Conservation (phyloP, 2,888 invertebrate species). For the Megalurothrips usitatus region DNA sequence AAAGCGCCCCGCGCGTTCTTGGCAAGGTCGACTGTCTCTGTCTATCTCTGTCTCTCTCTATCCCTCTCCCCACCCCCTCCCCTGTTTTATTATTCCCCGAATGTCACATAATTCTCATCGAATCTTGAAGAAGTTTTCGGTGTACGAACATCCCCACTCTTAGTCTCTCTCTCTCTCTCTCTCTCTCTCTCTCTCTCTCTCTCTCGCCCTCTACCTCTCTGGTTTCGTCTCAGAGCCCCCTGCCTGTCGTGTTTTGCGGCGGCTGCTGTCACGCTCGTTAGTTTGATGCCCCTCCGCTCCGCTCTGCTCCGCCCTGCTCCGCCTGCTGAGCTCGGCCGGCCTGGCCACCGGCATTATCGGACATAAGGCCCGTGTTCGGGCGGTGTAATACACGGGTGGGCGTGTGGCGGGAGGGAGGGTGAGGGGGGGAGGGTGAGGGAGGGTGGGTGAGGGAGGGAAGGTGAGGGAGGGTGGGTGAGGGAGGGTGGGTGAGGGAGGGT, state of each 20-base stretch:
- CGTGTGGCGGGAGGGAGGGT: background rate
- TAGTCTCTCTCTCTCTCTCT: background rate
- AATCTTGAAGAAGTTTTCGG: no score
- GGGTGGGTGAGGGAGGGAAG: background rate
- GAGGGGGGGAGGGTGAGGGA: background rate
- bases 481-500: background rate
- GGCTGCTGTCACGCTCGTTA: background rate
- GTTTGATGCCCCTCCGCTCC: no score
- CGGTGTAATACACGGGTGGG: background rate
- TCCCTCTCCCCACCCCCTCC: background rate
- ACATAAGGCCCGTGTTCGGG: background rate
- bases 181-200: conserved; percentile 1
- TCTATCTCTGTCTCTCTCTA: background rate
- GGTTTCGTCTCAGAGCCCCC: no score
- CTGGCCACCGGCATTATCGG: conserved; percentile 2
- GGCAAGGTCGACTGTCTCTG: background rate
- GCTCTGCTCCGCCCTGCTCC: no score
- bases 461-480: background rate
- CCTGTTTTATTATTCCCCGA: background rate
- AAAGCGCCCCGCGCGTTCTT: background rate
- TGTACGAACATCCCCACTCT: background rate
- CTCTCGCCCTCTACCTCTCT: background rate
- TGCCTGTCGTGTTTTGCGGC: background rate
- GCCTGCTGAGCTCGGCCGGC: no score
- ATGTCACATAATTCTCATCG: background rate